Evolutionary conservation across 2,888 invertebrate species (phyloP).

Genomic region (Celastrina argiolus): DNA sequence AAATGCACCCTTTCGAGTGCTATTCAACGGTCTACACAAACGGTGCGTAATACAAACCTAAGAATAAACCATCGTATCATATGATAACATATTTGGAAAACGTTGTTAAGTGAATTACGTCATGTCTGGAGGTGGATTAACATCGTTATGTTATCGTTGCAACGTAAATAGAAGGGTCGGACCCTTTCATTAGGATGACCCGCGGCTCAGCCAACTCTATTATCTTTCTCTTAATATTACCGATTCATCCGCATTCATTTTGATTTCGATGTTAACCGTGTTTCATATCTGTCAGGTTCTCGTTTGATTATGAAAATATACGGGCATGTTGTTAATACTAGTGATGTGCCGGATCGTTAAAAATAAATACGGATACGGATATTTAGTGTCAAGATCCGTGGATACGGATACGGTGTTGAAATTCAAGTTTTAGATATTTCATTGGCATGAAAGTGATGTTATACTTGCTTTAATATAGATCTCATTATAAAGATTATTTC

Average conservation of each 20-base stretch:
- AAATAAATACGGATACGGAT: too few species aligned
- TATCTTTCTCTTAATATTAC: neutral
- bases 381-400: too few species aligned
- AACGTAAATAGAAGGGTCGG: constrained; percentile 2
- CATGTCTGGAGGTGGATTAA: neutral
- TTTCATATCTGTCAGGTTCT: neutral
- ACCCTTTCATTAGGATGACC: constrained; percentile 9
- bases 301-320: too few species aligned
- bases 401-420: too few species aligned
- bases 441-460: too few species aligned
- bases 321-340: too few species aligned
- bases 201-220: neutral
- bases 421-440: too few species aligned
- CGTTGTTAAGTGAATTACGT: neutral
- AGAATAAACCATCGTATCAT: too few species aligned
- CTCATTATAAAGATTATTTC: neutral
- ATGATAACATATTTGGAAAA: neutral
- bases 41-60: too few species aligned
- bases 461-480: neutral
- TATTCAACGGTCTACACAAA: too few species aligned
- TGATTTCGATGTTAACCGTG: neutral
- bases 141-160: constrained; percentile 11
- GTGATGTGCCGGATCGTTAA: too few species aligned
- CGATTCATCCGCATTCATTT: neutral
- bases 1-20: too few species aligned